phyloP scores from a whole-genome alignment of 92 coral and sea anemone genomes.

The Pocillopora grandis region DNA sequence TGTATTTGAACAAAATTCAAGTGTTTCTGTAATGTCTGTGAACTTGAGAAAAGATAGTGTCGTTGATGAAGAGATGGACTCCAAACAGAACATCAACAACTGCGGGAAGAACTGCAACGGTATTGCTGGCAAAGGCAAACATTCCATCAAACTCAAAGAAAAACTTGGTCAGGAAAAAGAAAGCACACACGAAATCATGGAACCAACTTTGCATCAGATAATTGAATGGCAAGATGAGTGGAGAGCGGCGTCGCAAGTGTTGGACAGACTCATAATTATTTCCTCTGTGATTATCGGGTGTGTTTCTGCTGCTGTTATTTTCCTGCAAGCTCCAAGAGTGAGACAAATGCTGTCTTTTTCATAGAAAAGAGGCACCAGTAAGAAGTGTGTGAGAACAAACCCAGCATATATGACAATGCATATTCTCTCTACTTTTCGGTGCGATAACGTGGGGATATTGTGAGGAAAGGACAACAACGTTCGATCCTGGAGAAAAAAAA shows the following conservation, averaged over 20 bases:
- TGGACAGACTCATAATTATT: slow-evolving; percentile 62
- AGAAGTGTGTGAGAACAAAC: not conserved
- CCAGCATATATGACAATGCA: too few species aligned
- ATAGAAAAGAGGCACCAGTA: not conserved
- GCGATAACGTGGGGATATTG: too few species aligned
- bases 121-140: not conserved
- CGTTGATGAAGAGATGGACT: slow-evolving; percentile 4
- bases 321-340: slow-evolving; percentile 77
- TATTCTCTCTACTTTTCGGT: too few species aligned
- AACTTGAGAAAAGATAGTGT: slow-evolving; percentile 19
- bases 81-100: not conserved
- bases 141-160: not conserved
- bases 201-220: slow-evolving; percentile 40
- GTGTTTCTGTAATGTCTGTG: slow-evolving; percentile 16
- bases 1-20: slow-evolving; percentile 27
- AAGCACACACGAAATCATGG: slow-evolving; percentile 5
- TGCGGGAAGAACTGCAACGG: slow-evolving; percentile 13
- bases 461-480: too few species aligned
- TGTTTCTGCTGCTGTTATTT: slow-evolving; percentile 57
- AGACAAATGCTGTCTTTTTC: slow-evolving; percentile 30
- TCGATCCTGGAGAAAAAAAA: too few species aligned
- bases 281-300: slow-evolving; percentile 55
- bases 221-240: slow-evolving; percentile 72
- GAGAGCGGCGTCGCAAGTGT: slow-evolving; percentile 75
- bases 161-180: not conserved